These are phyloP conservation scores for Mycteria americana DNA, from an alignment of 2,797 vertebrate genomes.

Conservation along the genomic window DNA sequence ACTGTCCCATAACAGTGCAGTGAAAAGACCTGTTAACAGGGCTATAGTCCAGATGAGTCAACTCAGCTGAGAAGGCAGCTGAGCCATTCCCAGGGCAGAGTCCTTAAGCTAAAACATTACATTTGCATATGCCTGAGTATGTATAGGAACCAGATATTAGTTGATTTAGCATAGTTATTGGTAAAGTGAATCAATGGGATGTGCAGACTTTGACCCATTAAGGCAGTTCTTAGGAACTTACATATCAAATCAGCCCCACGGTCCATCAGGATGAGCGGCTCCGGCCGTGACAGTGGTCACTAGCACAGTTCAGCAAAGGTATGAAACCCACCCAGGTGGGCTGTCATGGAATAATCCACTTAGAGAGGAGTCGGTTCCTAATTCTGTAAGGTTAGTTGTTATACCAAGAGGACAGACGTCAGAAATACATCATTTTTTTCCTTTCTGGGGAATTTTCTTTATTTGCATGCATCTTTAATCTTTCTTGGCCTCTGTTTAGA, in stretches of 20 bases:
- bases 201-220: background rate
- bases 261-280: background rate
- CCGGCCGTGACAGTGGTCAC: background rate
- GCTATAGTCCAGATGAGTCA: background rate
- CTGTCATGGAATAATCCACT: background rate
- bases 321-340: background rate
- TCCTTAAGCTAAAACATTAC: background rate
- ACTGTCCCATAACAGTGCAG: constrained; percentile 17
- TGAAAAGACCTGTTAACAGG: background rate
- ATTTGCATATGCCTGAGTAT: background rate
- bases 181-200: background rate
- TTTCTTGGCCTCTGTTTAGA: background rate
- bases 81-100: constrained; percentile 4
- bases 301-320: background rate
- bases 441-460: background rate
- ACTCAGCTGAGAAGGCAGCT: background rate
- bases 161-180: constrained; percentile 15
- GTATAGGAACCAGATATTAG: background rate
- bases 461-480: background rate
- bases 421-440: background rate
- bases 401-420: background rate
- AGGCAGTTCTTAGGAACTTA: background rate
- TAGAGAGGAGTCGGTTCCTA: background rate
- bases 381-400: background rate
- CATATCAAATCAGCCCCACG: background rate